Base-by-base conservation (phyloP, 2,797 vertebrate genomes). In the Cyprinella venusta region DNA sequence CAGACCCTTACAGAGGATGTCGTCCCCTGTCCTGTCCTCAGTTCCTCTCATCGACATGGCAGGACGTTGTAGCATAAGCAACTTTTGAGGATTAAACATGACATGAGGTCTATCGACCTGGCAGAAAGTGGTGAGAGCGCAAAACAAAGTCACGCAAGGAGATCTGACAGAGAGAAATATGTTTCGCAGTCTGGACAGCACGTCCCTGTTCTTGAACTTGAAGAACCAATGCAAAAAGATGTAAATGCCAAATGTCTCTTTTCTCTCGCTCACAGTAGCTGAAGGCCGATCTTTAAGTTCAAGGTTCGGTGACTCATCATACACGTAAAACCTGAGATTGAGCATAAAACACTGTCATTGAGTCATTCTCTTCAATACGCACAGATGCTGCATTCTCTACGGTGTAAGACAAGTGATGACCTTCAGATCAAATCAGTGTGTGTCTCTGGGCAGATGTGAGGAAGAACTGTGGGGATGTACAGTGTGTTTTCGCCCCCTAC, bases 361-460 rank as follows among this genome's bases (percentile, higher is more conserved):
- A 82, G 63, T 76, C 63, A 16, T 67, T 67, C n/a, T 68, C 8
- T 68, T 42, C 72, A 45, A 30, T 40, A 19, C 13, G 45, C 40
- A 69, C 10, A 74, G 24, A 83, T 52, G 50, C 76, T 71, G 84
- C 40, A 79, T 81, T 70, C 72, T 76, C 75, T 70, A 83, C 83
- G 76, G 85, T 87, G 78, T 21, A 54, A 48, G 45, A 48, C 45
- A 15, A 89, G 71, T 65, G 42, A 79, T 89, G 87, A 89, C 87
- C 88, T 88, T 88, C 86, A 82, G 8, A 38, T 75, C 19, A 63
- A 30, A 70, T 79, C 59, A 79, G 64, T 2, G 16, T 16, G 83
- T 88, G 86, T 86, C 81, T 89, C 88, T 80, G 71, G 86, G 88
- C 88, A 89, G 86, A 89, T 84, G 84, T 12, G 65, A 74, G 71